Percentiles rank a stretch among this genome's conserved stretches.
phyloP scores from a whole-genome alignment of 1,140 invertebrate genomes.

The Meloidogyne floridensis region DNA sequence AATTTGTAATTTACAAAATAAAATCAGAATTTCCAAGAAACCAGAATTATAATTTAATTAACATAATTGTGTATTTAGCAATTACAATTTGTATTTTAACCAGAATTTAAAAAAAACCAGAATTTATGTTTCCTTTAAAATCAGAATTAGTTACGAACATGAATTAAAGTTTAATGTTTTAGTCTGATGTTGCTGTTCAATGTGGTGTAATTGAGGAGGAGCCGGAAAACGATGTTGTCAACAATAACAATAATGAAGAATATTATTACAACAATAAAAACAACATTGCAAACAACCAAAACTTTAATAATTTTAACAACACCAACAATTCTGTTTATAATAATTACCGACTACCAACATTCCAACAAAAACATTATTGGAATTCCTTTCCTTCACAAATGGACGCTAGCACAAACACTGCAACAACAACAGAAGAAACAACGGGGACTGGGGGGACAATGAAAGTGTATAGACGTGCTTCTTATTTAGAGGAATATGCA shows the following conservation, averaged over 20 bases:
- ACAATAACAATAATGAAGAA: neutral
- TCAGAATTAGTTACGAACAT: too few species aligned
- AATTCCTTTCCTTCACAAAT: constrained; percentile 21
- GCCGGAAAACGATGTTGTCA: neutral
- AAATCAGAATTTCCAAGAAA: too few species aligned
- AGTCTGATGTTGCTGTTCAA: neutral
- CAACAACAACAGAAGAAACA: constrained; percentile 21
- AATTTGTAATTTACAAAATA: too few species aligned
- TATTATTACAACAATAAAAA: neutral
- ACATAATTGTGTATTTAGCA: too few species aligned
- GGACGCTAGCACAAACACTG: constrained; percentile 29
- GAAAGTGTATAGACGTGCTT: constrained; percentile 22
- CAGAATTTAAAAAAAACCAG: too few species aligned
- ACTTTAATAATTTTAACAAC: neutral
- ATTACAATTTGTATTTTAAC: too few species aligned
- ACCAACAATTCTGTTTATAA: neutral
- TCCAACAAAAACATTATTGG: constrained; percentile 14
- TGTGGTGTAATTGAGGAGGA: neutral
- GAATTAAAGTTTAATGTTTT: too few species aligned
- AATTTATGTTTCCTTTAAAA: too few species aligned
- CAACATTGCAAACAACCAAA: neutral
- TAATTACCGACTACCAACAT: neutral
- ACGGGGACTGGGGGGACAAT: constrained; percentile 21
- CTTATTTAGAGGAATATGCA: constrained; percentile 25
- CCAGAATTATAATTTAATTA: too few species aligned